These are phyloP conservation scores for Phyllostomus hastatus DNA, from an alignment of 2,113 vertebrate genomes.

Conservation along the genomic window DNA sequence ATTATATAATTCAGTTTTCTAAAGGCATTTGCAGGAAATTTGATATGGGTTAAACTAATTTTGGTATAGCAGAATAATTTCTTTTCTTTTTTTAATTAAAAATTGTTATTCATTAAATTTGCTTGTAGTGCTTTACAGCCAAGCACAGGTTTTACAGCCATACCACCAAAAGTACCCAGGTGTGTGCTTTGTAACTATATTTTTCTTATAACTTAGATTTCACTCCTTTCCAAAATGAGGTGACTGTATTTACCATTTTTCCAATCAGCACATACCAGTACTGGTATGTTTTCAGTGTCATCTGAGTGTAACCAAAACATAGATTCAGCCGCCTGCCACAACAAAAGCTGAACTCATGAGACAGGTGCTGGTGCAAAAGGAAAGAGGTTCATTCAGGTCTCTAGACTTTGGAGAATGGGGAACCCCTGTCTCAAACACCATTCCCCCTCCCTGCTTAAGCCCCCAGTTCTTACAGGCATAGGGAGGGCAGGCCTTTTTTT, in stretches of 20 bases:
- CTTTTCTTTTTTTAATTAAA: neutral
- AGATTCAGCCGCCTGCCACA: too few species aligned
- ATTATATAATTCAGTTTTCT: conserved; percentile 71
- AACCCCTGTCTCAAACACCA: too few species aligned
- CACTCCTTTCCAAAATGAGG: conserved; percentile 50
- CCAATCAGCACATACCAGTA: neutral
- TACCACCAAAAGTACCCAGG: conserved; percentile 39
- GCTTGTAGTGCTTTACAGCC: conserved; percentile 56
- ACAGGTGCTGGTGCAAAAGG: too few species aligned
- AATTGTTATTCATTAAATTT: conserved; percentile 58
- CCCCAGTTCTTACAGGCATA: too few species aligned
- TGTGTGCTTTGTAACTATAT: neutral
- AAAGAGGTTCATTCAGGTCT: too few species aligned
- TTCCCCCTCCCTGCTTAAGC: too few species aligned
- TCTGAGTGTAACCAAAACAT: neutral
- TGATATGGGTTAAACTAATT: conserved; percentile 69
- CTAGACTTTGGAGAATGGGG: too few species aligned
- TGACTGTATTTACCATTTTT: neutral
- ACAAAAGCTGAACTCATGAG: too few species aligned
- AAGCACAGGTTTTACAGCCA: conserved; percentile 70
- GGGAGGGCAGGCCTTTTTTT: too few species aligned
- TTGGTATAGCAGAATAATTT: conserved; percentile 63
- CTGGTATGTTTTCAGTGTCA: neutral
- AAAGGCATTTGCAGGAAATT: conserved; percentile 71
- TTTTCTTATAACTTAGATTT: conserved; percentile 36